Base-by-base conservation (phyloP, 2,113 vertebrate species). In the Hemibates koningsi region DNA sequence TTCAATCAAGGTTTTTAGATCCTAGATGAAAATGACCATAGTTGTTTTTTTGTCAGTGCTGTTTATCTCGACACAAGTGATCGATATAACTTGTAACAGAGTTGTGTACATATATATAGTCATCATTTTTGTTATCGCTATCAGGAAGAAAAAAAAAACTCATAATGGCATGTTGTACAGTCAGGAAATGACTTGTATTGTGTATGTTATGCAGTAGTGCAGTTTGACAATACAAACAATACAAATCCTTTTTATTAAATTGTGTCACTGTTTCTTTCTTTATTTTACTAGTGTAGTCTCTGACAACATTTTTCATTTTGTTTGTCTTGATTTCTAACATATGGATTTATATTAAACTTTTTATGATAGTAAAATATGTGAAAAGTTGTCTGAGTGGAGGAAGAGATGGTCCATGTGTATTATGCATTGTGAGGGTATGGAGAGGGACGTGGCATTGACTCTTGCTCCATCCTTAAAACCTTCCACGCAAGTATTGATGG, bases 131-230 rank as follows among this genome's bases (percentile, higher is more conserved):
- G 86, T 95, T 94, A 86, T 92, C 81, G 82, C 91, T 88, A 88
- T 94, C 86, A 73, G 54, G 38, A 21, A 83, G 29, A 48, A 81
- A 24, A 41, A 24, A 86, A 82, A 82, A 82, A 50, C 88, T 84
- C 91, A 92, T 86, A 93, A 93, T 79, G 92, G 95, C 95, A 96
- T 96, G 95, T 95, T 95, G 94, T 96, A 95, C 94, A 94, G 93
- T 95, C 94, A 96, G 96, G 97, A 97, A 97, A 97, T 95, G 95
- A 96, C 97, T 97, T 97, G 97, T 98, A 98, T 97, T 98, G 98
- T 98, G 98, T 98, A 98, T 98, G 98, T 98, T 98, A 98, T 98
- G 97, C 97, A 97, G 97, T 99, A 99, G 98, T 97, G 96, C 95
- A 97, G 97, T 97, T 98, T 98, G 98, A 93, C 94, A 95, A 96